These are phyloP conservation scores for Blera fallax DNA, from an alignment of 2,888 invertebrate genomes.

Conservation along the genomic window DNA sequence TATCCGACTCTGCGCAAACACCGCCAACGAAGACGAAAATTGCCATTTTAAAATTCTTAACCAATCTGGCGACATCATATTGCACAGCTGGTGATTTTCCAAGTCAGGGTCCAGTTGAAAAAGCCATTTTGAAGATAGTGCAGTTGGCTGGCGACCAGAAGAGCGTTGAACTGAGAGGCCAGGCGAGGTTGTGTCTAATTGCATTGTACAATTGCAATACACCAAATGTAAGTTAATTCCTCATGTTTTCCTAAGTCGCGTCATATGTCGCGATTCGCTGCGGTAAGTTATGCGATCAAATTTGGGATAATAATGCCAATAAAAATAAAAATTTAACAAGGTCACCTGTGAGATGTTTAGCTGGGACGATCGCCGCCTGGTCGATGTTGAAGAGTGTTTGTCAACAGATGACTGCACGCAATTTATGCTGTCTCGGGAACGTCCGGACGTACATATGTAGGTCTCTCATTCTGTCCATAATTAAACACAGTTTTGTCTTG, in stretches of 20 bases:
- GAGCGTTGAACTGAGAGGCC: constrained; percentile 87
- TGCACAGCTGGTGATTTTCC: constrained; percentile 83
- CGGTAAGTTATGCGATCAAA: too few species aligned
- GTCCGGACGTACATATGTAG: too few species aligned
- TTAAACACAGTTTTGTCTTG: too few species aligned
- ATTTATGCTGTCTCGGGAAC: too few species aligned
- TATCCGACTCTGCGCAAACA: constrained; percentile 96
- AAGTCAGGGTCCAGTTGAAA: constrained; percentile 83
- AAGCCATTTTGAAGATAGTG: constrained; percentile 88
- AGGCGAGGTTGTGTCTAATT: constrained; percentile 88
- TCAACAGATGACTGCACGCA: too few species aligned
- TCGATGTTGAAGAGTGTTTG: too few species aligned
- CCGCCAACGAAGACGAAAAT: constrained; percentile 92
- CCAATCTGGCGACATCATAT: constrained; percentile 86
- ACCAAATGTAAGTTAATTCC: constrained; percentile 83
- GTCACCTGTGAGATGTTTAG: too few species aligned
- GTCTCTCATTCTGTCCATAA: too few species aligned
- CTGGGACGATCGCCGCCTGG: too few species aligned
- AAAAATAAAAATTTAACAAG: too few species aligned
- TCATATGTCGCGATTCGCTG: too few species aligned
- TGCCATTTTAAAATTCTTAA: constrained; percentile 89
- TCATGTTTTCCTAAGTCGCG: neutral
- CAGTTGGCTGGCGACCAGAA: constrained; percentile 87
- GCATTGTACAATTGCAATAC: constrained; percentile 95
- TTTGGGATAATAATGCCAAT: too few species aligned